These are phyloP conservation scores for Chaetorhynchus papuensis DNA, from an alignment of 2,113 vertebrate genomes.

Conservation along the genomic window DNA sequence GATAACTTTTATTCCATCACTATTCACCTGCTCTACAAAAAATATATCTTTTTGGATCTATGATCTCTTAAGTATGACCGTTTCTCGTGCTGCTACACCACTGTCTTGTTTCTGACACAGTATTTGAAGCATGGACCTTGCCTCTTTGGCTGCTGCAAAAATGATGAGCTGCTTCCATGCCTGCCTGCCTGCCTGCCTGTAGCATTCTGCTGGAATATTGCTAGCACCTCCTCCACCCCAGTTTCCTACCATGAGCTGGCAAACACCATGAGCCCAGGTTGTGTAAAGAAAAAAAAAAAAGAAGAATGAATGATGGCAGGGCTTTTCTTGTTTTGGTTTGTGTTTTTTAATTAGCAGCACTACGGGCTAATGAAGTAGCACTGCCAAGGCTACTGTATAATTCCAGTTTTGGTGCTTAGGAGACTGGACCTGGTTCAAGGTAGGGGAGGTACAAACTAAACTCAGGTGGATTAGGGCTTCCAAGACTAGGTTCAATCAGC, in stretches of 20 bases:
- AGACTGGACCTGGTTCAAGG: neutral
- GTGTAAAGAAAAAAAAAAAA: neutral
- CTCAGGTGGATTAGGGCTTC: neutral
- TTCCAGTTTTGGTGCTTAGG: neutral
- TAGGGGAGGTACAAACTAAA: neutral
- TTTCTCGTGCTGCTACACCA: neutral
- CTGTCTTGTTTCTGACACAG: neutral
- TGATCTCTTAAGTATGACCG: neutral
- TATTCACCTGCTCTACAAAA: neutral
- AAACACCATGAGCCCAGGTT: fast-evolving
- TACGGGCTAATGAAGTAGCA: neutral
- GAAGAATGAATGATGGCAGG: neutral
- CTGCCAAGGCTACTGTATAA: neutral
- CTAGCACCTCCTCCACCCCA: neutral
- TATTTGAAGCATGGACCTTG: neutral
- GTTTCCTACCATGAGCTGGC: neutral
- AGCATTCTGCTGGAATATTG: neutral
- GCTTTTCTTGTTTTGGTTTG: neutral
- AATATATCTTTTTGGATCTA: neutral
- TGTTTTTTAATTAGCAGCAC: neutral
- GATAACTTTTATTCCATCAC: neutral
- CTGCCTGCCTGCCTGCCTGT: neutral
- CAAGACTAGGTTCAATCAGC: neutral
- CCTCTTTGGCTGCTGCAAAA: neutral
- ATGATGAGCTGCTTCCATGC: neutral